Evolutionary conservation across 1,140 invertebrate species (phyloP), one percentile per base, ranked within the genome.

Genomic region (Leptonema lineaticorne): DNA sequence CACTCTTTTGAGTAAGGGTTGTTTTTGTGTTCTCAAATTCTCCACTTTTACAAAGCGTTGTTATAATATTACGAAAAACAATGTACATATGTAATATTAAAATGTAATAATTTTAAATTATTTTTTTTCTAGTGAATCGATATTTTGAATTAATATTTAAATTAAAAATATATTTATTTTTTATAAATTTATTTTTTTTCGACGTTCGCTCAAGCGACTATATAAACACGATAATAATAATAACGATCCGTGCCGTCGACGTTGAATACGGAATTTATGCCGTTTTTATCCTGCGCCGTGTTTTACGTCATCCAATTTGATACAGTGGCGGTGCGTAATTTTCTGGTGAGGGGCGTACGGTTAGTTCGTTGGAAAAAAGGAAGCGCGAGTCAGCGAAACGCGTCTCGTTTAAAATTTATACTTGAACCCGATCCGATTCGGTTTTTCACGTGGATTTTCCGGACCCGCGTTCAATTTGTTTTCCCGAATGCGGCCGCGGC

Each of bases 381-480:
- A n/a, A 28, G 57, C 28, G 57, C 26, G 59, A 62, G 59, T 62
- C 59, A 62, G 59, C 33, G 37, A 24, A 62, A 45, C 37, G 59
- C 33, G n/a, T n/a, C 45, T 62, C 59, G 59, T 62, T 62, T 62
- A 62, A 62, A 62, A 62, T 62, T 62, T 62, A 62, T 62, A 62
- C 59, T 29, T 37, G 30, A 59, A 37, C 57, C 28, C 57, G 57
- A 59, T 59, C 30, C 59, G 59, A 62, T 33, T 62, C 33, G 59
- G 59, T 62, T 62, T 62, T 45, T 62, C 59, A 33, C 59, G 30
- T 41, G 59, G 33, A 62, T 62, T 62, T 62, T 37, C 18, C 46
- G 18, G 37, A 9, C 26, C 30, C 30, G 18, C 59, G 59, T 62
- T 24, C 59, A 62, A 62, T 62, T 62, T 62, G 59, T 62, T 62